These are phyloP conservation scores for Pipra filicauda DNA, from an alignment of 2,113 vertebrate species.

Conservation along the genomic window DNA sequence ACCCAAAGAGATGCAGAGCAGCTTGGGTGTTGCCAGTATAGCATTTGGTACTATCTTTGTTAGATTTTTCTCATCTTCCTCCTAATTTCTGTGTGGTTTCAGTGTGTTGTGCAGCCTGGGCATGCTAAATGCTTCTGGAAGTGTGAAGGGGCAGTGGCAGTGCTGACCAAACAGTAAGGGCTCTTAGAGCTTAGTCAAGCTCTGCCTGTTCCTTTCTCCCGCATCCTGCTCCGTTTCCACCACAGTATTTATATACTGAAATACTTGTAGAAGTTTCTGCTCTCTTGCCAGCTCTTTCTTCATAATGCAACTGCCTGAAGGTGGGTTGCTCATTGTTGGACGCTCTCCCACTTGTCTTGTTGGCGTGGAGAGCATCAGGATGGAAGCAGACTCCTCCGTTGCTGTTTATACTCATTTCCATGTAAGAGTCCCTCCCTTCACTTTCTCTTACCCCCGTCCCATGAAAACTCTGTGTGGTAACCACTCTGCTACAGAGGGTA, in stretches of 20 bases:
- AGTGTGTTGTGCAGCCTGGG: background rate
- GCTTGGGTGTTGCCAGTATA: background rate
- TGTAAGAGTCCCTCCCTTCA: background rate
- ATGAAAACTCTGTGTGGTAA: background rate
- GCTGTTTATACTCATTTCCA: background rate
- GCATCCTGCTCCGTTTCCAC: background rate
- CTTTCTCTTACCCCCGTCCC: background rate
- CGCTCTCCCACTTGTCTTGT: background rate
- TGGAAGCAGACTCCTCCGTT: background rate
- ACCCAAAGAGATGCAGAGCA: background rate
- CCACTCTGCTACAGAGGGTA: background rate
- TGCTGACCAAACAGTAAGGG: fast-evolving
- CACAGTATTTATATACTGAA: background rate
- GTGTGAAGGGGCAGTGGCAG: background rate
- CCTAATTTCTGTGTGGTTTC: background rate
- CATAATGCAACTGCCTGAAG: background rate
- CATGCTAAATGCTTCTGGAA: background rate
- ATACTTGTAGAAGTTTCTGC: background rate
- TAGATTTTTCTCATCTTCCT: background rate
- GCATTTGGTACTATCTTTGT: background rate
- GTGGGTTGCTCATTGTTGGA: background rate
- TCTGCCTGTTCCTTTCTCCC: background rate
- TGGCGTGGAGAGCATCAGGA: background rate
- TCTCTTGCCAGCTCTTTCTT: background rate
- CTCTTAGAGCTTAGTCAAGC: background rate